phyloP scores from a whole-genome alignment of 2,113 vertebrate species.

The Microtus montanus region DNA sequence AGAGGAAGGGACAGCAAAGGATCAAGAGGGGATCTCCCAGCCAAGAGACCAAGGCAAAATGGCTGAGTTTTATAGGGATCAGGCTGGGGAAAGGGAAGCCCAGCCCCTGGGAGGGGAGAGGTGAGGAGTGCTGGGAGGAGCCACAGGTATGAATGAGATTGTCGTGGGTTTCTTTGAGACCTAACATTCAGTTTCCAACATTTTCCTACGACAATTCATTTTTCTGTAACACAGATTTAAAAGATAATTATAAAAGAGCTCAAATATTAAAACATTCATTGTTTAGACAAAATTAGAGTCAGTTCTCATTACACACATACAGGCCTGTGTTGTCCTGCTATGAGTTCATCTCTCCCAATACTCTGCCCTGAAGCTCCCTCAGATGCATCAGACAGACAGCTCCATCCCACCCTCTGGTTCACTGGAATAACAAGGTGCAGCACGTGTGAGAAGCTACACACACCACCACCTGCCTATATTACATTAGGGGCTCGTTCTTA shows the following conservation, averaged over 20 bases:
- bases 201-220: slow-evolving; percentile 27
- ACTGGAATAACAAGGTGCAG: background rate
- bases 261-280: slow-evolving; percentile 12
- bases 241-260: slow-evolving; percentile 27
- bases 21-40: background rate
- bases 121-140: background rate
- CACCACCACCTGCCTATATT: background rate
- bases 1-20: background rate
- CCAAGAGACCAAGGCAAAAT: background rate
- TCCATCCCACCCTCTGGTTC: background rate
- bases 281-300: slow-evolving; percentile 25
- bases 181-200: background rate
- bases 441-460: too few species aligned
- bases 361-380: background rate
- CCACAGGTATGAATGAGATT: background rate
- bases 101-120: background rate
- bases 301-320: background rate
- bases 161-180: background rate
- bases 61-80: background rate
- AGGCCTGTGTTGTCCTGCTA: background rate
- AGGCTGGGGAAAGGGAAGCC: background rate
- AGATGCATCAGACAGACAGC: background rate
- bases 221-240: slow-evolving; percentile 3
- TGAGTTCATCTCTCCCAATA: background rate
- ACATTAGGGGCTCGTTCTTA: background rate